A percentile compares a stretch with the other conserved stretches of the same genome.
phyloP scores from a whole-genome alignment of 2,113 vertebrate genomes.

The Anoura caudifer region DNA sequence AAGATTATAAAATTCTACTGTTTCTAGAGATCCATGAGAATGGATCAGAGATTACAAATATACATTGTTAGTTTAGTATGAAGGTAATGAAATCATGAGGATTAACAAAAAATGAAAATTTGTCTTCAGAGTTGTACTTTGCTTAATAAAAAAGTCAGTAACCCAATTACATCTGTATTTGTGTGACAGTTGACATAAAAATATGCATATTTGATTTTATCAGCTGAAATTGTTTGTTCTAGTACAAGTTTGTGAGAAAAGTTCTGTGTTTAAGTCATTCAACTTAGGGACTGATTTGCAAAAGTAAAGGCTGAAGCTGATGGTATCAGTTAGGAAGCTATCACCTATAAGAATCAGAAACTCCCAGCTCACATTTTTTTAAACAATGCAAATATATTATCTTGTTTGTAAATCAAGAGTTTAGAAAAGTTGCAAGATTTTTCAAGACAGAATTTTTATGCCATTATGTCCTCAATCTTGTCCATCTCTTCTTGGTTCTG shows the following conservation, averaged over 20 bases:
- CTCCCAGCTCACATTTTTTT: background rate
- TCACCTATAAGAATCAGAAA: background rate
- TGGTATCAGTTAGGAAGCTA: background rate
- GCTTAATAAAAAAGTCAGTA: background rate
- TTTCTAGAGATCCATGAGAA: background rate
- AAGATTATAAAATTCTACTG: background rate
- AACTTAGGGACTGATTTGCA: background rate
- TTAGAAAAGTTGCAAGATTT: background rate
- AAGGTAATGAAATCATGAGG: background rate
- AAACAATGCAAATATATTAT: background rate
- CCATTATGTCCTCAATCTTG: background rate
- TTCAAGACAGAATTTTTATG: background rate
- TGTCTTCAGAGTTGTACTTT: background rate
- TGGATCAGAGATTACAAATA: background rate
- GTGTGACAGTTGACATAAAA: background rate
- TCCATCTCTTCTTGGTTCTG: background rate
- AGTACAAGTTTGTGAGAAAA: background rate
- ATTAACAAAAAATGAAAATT: background rate
- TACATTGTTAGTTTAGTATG: background rate
- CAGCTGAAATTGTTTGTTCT: background rate
- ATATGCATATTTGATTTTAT: conserved; percentile 8
- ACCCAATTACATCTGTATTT: background rate
- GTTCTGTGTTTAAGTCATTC: background rate
- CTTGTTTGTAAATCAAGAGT: background rate
- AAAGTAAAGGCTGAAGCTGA: background rate